Percentiles rank a stretch among this genome's conserved stretches.
Conservation (phyloP, 2,113 vertebrate genomes). For the Apaloderma vittatum region DNA sequence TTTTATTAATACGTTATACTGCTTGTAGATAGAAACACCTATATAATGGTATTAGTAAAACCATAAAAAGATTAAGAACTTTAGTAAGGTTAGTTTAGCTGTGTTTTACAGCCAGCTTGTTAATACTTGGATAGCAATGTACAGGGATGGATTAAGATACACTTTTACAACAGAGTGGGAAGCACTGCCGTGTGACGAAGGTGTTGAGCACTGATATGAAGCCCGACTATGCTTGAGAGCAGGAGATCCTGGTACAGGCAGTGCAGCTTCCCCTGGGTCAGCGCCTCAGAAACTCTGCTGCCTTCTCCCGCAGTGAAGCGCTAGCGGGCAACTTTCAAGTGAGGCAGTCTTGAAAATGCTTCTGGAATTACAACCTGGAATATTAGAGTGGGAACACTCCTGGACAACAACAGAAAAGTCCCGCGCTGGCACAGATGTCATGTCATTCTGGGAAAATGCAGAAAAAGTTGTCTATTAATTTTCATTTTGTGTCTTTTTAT, state of each 20-base stretch:
- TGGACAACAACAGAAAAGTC: neutral
- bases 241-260: neutral
- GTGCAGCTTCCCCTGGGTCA: neutral
- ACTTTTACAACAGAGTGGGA: neutral
- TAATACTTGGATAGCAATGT: neutral
- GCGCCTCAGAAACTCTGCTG: rapidly evolving
- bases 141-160: neutral
- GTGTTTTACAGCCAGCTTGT: neutral
- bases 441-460: neutral
- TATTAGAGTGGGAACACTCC: neutral
- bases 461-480: constrained; percentile 5
- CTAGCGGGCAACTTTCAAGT: neutral
- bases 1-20: neutral
- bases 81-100: neutral
- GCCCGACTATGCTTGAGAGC: rapidly evolving
- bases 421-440: neutral
- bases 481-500: constrained; percentile 54
- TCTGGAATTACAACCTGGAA: neutral
- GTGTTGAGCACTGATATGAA: rapidly evolving
- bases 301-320: rapidly evolving
- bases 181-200: rapidly evolving
- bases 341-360: neutral
- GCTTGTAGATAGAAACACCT: neutral
- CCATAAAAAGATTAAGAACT: neutral
- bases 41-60: neutral